Conservation (phyloP, 1,140 invertebrate genomes). For the Cotesia vestalis region DNA sequence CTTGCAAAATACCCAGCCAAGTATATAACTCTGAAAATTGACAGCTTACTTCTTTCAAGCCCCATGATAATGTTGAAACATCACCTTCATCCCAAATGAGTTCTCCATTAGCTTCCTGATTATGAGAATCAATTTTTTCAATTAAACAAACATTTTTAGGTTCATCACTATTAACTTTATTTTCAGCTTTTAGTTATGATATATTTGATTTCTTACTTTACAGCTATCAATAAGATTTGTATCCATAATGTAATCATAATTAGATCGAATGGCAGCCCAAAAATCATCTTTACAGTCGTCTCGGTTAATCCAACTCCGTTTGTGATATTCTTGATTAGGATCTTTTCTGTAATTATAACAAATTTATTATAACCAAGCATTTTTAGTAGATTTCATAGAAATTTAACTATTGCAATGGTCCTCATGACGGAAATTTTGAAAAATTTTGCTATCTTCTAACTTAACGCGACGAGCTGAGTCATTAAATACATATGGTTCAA, state of each 20-base stretch:
- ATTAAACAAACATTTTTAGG: neutral
- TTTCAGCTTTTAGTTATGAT: no score
- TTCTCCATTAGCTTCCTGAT: slow-evolving; percentile 81
- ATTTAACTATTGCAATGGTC: no score
- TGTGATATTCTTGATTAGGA: slow-evolving; percentile 71
- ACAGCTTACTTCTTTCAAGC: slow-evolving; percentile 78
- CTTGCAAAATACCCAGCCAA: slow-evolving; percentile 81
- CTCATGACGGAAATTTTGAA: no score
- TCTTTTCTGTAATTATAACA: slow-evolving; percentile 63
- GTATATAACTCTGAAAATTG: slow-evolving; percentile 84
- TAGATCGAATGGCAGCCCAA: slow-evolving; percentile 86
- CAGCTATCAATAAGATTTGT: slow-evolving; percentile 90
- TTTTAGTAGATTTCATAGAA: no score
- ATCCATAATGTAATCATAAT: slow-evolving; percentile 94
- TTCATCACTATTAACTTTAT: neutral
- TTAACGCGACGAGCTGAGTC: no score
- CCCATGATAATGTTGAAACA: slow-evolving; percentile 70
- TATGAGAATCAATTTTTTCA: slow-evolving; percentile 34
- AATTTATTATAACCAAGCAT: neutral
- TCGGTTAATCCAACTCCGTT: slow-evolving; percentile 76
- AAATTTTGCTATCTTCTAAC: no score
- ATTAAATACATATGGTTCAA: no score
- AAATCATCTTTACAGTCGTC: slow-evolving; percentile 82
- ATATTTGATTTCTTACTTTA: slow-evolving; percentile 68
- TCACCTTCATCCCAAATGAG: slow-evolving; percentile 73